A percentile compares a stretch with the other conserved stretches of the same genome.
Evolutionary conservation across 2,888 invertebrate species (phyloP).

Genomic region (Hololepta plana): DNA sequence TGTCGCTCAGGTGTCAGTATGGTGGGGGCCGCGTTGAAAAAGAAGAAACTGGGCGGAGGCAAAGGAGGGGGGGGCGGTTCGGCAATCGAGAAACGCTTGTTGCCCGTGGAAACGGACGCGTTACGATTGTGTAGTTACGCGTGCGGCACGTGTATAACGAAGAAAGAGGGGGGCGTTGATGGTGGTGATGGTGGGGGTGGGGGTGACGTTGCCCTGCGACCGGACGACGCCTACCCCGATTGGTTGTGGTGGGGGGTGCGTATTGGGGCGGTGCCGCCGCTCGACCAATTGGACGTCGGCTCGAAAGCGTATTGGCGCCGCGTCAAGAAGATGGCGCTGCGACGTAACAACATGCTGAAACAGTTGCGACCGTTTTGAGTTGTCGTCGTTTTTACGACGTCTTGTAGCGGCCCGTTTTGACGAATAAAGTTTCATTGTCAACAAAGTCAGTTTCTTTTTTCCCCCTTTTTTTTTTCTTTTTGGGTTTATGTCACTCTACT

Average conservation of each 20-base stretch:
- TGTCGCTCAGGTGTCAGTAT: constrained; percentile 21
- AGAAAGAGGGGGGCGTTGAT: constrained; percentile 65
- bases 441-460: too few species aligned
- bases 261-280: constrained; percentile 39
- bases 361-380: constrained; percentile 42
- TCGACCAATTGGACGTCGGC: constrained; percentile 62
- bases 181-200: too few species aligned
- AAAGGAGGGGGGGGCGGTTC: constrained; percentile 44
- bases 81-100: constrained; percentile 45
- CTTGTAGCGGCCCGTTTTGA: too few species aligned
- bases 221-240: constrained; percentile 72
- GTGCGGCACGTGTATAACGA: constrained; percentile 73
- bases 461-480: too few species aligned
- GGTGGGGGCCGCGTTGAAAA: constrained; percentile 30
- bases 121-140: constrained; percentile 54
- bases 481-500: too few species aligned
- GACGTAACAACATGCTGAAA: constrained; percentile 41
- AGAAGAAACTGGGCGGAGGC: constrained; percentile 31
- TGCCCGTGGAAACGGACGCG: constrained; percentile 76
- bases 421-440: too few species aligned
- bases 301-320: constrained; percentile 68
- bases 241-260: constrained; percentile 87
- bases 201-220: constrained; percentile 58
- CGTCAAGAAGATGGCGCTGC: constrained; percentile 44
- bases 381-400: too few species aligned